Conservation (phyloP, 1,140 invertebrate genomes). For the Venustaconcha ellipsiformis region DNA sequence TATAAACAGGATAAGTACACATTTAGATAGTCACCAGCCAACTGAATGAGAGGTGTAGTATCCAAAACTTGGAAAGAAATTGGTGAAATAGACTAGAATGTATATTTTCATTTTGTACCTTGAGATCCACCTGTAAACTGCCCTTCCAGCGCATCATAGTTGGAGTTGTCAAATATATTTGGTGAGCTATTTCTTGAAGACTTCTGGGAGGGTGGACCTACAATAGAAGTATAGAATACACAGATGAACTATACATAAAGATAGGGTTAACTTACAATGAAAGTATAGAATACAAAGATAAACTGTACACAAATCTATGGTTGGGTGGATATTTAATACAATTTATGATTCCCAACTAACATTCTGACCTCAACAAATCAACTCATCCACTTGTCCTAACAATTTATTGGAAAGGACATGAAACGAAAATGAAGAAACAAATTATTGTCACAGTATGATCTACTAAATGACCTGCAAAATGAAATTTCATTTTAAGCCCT, state of each 20-base stretch:
- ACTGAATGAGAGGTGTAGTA: background rate
- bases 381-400: too few relatives aligned
- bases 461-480: too few relatives aligned
- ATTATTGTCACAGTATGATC: too few relatives aligned
- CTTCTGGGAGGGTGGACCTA: slow-evolving; percentile 67
- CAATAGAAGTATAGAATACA: slow-evolving; percentile 21
- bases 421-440: too few relatives aligned
- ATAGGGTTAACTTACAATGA: slow-evolving; percentile 42
- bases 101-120: slow-evolving; percentile 9
- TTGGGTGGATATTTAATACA: too few relatives aligned
- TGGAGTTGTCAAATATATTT: slow-evolving; percentile 49
- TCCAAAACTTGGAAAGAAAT: slow-evolving; percentile 7
- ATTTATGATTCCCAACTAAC: too few relatives aligned
- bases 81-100: slow-evolving; percentile 17
- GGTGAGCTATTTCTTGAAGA: slow-evolving; percentile 69
- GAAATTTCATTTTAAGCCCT: too few relatives aligned
- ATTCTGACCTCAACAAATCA: too few relatives aligned
- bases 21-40: background rate
- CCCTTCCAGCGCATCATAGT: slow-evolving; percentile 70
- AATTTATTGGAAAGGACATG: too few relatives aligned
- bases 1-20: background rate
- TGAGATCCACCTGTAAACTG: slow-evolving; percentile 54
- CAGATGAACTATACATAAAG: background rate
- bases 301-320: too few relatives aligned
- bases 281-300: slow-evolving; percentile 6